These are phyloP conservation scores for Riptortus pedestris DNA, from an alignment of 1,140 invertebrate species.

Conservation along the genomic window DNA sequence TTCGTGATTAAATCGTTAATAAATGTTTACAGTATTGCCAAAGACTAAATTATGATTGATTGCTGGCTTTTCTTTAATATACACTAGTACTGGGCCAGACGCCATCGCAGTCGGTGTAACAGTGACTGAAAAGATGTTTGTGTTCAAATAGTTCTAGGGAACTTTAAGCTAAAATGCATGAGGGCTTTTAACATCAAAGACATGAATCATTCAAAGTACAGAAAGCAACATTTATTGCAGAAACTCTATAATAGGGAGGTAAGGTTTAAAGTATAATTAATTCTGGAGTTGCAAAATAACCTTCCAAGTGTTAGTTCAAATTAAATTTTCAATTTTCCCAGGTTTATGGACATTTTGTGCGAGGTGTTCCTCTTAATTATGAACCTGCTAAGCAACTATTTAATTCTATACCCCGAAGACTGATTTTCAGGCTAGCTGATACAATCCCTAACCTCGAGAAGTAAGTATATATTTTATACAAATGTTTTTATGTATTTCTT, in stretches of 20 bases:
- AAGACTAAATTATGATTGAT: too few species aligned
- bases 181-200: background rate
- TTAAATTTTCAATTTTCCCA: constrained; percentile 18
- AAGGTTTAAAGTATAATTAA: background rate
- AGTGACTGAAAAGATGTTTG: constrained; percentile 1
- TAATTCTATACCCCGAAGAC: constrained; percentile 10
- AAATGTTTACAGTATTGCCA: too few species aligned
- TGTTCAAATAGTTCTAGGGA: background rate
- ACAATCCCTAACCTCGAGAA: constrained; percentile 26
- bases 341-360: constrained; percentile 24
- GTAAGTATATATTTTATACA: constrained; percentile 11
- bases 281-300: background rate
- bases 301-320: background rate
- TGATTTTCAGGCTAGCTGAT: constrained; percentile 22
- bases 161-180: background rate
- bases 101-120: constrained; percentile 12
- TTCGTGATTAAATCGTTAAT: too few species aligned
- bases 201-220: constrained; percentile 14
- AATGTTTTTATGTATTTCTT: background rate
- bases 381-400: constrained; percentile 26
- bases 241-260: constrained; percentile 24
- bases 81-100: too few species aligned
- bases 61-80: too few species aligned
- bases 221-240: constrained; percentile 19
- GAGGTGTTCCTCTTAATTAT: constrained; percentile 19